Base-by-base conservation (phyloP, 2,113 vertebrate genomes). In the Hippocampus guttulatus region DNA sequence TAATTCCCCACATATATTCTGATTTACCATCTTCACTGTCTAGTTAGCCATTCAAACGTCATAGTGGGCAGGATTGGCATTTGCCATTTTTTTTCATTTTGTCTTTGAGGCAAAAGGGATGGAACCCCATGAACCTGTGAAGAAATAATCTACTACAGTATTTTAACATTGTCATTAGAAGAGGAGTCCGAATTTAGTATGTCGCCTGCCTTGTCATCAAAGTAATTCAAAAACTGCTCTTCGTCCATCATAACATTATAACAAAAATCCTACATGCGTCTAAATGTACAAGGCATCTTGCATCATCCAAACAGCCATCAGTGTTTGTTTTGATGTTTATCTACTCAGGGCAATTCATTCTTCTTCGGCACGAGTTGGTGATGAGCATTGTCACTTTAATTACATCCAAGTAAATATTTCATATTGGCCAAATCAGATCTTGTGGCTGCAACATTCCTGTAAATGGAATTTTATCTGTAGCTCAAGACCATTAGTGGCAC, bases 401-500 rank as follows among this genome's bases (percentile, higher is more conserved):
- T 95, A 94, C 92, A 93, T 93, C 91, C 91, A 92, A 92, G 94
- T 96, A 95, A 96, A 98, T 96, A 95, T 96, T 95, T 97, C 92
- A 96, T 95, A 94, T 93, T 95, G 92, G 91, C 92, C 93, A 94
- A 96, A 98, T 98, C 95, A 95, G 94, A 96, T 96, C 92, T 92
- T 92, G 92, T 93, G 93, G 93, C 93, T 95, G 91, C 94, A 95
- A 95, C 92, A 95, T 95, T 95, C 92, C 93, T 94, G 93, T 94
- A 95, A 96, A 95, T 96, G 94, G 93, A 95, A 95, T 97, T 96
- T 94, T 96, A 95, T 95, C 94, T 95, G 94, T 92, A 95, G 94
- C 93, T 94, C 91, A 90, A 92, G 94, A 94, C 94, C 95, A 98
- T 98, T 96, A 97, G 93, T 91, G 89, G 93, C 88, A 90, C 92